phyloP scores from a whole-genome alignment of 2,888 invertebrate species.

The Perithous albicinctus region DNA sequence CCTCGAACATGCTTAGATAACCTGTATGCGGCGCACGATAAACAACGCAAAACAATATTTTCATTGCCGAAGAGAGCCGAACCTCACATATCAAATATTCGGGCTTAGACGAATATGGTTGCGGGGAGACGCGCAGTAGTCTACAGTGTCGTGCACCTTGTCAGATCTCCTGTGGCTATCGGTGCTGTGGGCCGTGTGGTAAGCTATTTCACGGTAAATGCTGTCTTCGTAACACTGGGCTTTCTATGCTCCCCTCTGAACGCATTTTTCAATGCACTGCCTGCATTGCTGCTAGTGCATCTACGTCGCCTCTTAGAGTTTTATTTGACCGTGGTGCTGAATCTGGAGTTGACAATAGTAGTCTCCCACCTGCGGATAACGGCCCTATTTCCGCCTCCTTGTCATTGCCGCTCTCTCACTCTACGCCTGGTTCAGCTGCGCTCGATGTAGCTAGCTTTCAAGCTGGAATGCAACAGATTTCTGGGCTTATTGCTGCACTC shows the following conservation, averaged over 20 bases:
- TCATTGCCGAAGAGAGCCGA: too few relatives aligned
- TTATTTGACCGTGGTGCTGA: too few relatives aligned
- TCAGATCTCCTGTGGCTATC: neutral
- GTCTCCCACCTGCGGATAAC: neutral
- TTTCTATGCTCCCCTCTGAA: neutral
- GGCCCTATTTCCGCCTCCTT: neutral
- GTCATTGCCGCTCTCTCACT: too few relatives aligned
- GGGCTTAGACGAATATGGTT: too few relatives aligned
- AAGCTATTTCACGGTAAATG: conserved; percentile 8
- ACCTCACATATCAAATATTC: too few relatives aligned
- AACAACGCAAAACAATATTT: too few relatives aligned
- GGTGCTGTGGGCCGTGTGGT: conserved; percentile 1
- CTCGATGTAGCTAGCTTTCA: neutral
- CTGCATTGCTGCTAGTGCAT: neutral
- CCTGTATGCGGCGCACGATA: too few relatives aligned
- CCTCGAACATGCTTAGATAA: too few relatives aligned
- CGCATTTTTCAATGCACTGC: neutral
- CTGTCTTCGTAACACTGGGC: neutral
- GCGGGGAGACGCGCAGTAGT: too few relatives aligned
- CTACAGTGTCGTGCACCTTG: neutral
- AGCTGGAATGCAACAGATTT: neutral
- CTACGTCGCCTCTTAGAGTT: neutral
- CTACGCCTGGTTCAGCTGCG: neutral
- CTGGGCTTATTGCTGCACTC: neutral
- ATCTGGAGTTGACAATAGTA: too few relatives aligned